Base-by-base conservation (phyloP, 2,888 invertebrate genomes). In the Hyppa rectilinea region DNA sequence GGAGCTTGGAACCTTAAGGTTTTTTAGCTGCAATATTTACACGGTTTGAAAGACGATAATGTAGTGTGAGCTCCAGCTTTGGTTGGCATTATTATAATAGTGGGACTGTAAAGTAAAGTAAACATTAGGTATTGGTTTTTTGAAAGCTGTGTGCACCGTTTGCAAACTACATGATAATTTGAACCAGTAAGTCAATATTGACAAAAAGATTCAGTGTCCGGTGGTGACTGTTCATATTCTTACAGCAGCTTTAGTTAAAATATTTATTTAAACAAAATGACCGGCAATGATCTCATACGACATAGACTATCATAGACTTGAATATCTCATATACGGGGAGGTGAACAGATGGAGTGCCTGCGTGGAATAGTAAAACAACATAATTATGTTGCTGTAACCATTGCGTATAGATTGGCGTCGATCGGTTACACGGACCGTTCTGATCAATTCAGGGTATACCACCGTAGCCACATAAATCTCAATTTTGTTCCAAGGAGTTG, bases 211-310 rank as follows among this genome's bases (percentile, higher is more conserved):
- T 36, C 34, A 49, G 38, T 64, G 81, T 72, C 74, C 45, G 52
- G 71, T 82, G 64, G 78, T 71, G 70, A 77, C 43, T 62, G 68
- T 60, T 62, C 43, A 71, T 76, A 75, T 81, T 81, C 53, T 70
- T 55, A 47, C 63, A 66, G 63, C 67, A 75, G 66, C 45, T 69
- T 75, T 66, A 83, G 78, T 79, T 77, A 77, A 83, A 86, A 77
- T 85, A 85, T 87, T 88, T 86, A 86, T 85, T 85, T 80, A 85
- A 82, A 75, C 75, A 86, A 78, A 85, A 87, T 78, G 86, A 85
- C 88, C 87, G 87, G 84, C 81, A 85, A 85, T 92, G 93, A 93
- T 93, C 93, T 93, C 93, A 93, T 87, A 87, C 85, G 69, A 76
- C 69, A 75, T 82, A 83, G 72, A 85, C 76, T 82, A 85, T 76